phyloP scores from a whole-genome alignment of 2,888 invertebrate species.

The Chrysolina americana region DNA sequence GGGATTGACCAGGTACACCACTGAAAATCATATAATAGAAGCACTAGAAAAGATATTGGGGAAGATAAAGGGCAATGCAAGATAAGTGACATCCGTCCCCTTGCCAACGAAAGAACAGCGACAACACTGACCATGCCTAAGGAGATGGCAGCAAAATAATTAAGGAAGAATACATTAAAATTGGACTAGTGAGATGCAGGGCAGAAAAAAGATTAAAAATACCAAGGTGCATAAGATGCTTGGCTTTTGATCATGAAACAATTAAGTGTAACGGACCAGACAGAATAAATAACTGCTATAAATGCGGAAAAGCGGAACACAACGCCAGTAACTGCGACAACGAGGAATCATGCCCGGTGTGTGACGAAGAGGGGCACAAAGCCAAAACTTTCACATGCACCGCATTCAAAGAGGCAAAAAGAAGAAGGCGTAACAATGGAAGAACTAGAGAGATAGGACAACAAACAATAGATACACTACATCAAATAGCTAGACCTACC shows the following conservation, averaged over 20 bases:
- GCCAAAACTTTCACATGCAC: no score
- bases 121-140: neutral
- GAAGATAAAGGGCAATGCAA: neutral
- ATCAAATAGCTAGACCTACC: no score
- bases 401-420: no score
- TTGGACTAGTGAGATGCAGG: conserved; percentile 35
- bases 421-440: no score
- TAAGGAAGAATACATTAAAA: neutral
- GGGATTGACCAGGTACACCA: conserved; percentile 13
- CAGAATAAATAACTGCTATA: conserved; percentile 30
- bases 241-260: conserved; percentile 30
- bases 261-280: conserved; percentile 30
- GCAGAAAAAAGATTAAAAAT: conserved; percentile 25
- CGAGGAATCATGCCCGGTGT: neutral
- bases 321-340: conserved; percentile 16
- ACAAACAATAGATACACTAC: no score
- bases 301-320: conserved; percentile 32
- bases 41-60: neutral
- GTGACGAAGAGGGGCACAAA: neutral
- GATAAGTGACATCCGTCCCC: neutral
- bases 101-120: neutral
- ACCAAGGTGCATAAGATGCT: conserved; percentile 38
- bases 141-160: neutral
- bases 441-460: no score
- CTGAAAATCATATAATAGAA: conserved; percentile 5